Percentiles rank a stretch among this genome's conserved stretches.
Evolutionary conservation across 1,140 invertebrate genomes (phyloP).

Genomic region (Achroia grisella): DNA sequence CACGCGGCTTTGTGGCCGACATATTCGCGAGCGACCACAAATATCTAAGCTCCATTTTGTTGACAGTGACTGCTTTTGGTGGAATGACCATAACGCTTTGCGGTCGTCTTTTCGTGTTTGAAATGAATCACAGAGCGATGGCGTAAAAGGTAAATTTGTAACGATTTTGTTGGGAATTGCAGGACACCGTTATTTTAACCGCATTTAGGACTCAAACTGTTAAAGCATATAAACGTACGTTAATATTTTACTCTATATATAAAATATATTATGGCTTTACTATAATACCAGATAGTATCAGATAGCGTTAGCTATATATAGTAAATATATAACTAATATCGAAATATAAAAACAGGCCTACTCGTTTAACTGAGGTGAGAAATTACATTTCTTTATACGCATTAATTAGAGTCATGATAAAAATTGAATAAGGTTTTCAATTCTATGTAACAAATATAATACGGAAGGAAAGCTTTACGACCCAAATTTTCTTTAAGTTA

Average conservation of each 20-base stretch:
- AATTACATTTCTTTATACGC: too few species aligned
- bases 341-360: too few species aligned
- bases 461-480: too few species aligned
- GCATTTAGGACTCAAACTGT: not conserved
- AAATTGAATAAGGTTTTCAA: too few species aligned
- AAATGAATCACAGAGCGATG: constrained; percentile 3
- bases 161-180: not conserved
- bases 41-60: constrained; percentile 12
- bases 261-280: not conserved
- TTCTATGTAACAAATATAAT: too few species aligned
- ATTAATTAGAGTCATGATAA: too few species aligned
- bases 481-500: too few species aligned
- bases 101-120: not conserved
- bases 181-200: not conserved
- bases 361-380: too few species aligned
- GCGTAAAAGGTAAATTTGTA: not conserved
- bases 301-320: too few species aligned
- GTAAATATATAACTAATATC: too few species aligned
- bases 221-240: not conserved
- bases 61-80: constrained; percentile 12
- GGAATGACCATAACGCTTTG: not conserved
- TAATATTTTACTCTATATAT: not conserved
- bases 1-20: constrained; percentile 1
- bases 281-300: too few species aligned
- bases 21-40: constrained; percentile 9